A percentile compares a stretch with the other conserved stretches of the same genome.
Evolutionary conservation across 2,113 vertebrate genomes (phyloP).

Genomic region (Rallus limicola): DNA sequence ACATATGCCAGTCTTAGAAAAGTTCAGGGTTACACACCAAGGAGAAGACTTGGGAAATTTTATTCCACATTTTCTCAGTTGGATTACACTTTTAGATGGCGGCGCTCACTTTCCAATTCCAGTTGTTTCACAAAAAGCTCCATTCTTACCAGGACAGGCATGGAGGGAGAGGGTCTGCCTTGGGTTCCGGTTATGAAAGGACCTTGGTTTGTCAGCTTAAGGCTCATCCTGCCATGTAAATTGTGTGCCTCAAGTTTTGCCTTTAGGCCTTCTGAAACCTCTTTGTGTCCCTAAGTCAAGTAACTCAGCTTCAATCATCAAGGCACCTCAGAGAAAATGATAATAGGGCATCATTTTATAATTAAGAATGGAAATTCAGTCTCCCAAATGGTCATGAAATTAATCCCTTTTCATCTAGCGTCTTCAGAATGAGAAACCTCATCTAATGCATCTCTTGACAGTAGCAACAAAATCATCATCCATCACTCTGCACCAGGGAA

Average conservation of each 20-base stretch:
- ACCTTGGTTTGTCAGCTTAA: background rate
- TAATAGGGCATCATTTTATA: slow-evolving; percentile 69
- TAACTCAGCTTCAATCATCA: slow-evolving; percentile 60
- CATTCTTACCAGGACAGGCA: background rate
- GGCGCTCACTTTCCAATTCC: background rate
- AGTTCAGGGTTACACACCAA: background rate
- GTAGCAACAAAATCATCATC: slow-evolving; percentile 70
- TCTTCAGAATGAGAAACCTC: slow-evolving; percentile 57
- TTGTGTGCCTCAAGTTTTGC: background rate
- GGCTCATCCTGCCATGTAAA: background rate
- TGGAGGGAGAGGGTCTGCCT: background rate
- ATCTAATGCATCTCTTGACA: slow-evolving; percentile 62
- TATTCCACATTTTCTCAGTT: background rate
- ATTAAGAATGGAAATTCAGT: slow-evolving; percentile 68
- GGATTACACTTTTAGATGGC: background rate
- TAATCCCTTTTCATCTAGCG: slow-evolving; percentile 59
- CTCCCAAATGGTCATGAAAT: slow-evolving; percentile 62
- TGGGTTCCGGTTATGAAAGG: background rate
- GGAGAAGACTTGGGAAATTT: background rate
- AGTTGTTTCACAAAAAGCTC: background rate
- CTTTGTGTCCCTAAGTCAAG: slow-evolving; percentile 61
- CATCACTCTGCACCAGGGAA: slow-evolving; percentile 66
- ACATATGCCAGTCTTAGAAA: background rate
- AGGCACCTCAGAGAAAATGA: slow-evolving; percentile 65
- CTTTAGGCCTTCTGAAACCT: slow-evolving; percentile 17